Percentiles rank a stretch among this genome's conserved stretches.
phyloP scores from a whole-genome alignment of 2,797 vertebrate genomes.

The Lepus oiostolus region DNA sequence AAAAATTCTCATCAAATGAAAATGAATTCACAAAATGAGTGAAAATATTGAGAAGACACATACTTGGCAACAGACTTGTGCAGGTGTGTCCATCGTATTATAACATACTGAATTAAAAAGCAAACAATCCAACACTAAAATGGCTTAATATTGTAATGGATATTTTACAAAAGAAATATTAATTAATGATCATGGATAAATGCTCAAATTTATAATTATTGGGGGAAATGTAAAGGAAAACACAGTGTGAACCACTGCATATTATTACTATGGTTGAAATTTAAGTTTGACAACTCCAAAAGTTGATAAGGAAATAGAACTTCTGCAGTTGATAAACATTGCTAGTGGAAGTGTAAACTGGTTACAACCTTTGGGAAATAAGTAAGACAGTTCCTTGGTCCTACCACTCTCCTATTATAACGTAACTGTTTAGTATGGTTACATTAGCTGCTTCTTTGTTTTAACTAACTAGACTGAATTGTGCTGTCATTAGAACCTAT shows the following conservation, averaged over 20 bases:
- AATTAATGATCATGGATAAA: not conserved
- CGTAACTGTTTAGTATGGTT: not conserved
- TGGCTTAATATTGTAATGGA: not conserved
- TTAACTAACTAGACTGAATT: not conserved
- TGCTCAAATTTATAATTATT: not conserved
- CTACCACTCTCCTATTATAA: not conserved
- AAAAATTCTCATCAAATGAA: slow-evolving; percentile 20
- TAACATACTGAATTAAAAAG: not conserved
- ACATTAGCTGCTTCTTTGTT: not conserved
- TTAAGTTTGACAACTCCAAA: not conserved
- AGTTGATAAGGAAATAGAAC: not conserved
- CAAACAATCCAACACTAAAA: not conserved
- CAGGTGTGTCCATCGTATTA: not conserved
- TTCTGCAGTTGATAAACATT: not conserved
- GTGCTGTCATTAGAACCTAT: not conserved
- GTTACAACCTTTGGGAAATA: not conserved
- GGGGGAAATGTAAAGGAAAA: not conserved
- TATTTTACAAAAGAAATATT: not conserved
- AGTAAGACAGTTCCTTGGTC: not conserved
- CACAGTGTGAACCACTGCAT: not conserved
- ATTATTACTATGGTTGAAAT: not conserved
- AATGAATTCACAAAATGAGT: not conserved
- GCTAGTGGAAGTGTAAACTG: not conserved
- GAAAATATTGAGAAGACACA: not conserved
- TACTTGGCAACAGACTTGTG: not conserved